These are phyloP conservation scores for Cataglyphis rosenhaueri DNA, from an alignment of 2,888 invertebrate genomes.

Conservation along the genomic window DNA sequence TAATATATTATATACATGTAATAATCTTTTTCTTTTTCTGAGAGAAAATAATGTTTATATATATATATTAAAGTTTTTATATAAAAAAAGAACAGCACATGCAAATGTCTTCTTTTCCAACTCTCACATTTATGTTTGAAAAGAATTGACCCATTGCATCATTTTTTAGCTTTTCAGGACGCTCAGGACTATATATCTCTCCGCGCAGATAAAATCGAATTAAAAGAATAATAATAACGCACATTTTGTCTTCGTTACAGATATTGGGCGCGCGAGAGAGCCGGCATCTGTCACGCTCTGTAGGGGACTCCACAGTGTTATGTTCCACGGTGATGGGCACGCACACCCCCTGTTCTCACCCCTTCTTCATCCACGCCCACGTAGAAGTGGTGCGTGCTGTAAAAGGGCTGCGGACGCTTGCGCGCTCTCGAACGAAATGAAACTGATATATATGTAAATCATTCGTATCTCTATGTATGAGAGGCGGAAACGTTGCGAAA, in stretches of 20 bases:
- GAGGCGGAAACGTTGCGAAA: slow-evolving; percentile 66
- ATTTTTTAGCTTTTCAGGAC: neutral
- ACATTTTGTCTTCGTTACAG: slow-evolving; percentile 66
- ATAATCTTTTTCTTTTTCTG: neutral
- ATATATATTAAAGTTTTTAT: neutral
- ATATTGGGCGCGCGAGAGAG: slow-evolving; percentile 55
- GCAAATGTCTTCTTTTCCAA: neutral
- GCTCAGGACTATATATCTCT: neutral
- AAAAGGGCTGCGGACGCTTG: slow-evolving; percentile 54
- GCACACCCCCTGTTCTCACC: slow-evolving; percentile 16
- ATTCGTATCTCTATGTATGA: slow-evolving; percentile 77
- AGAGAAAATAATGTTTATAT: neutral
- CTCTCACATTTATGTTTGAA: neutral
- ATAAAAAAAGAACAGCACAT: neutral
- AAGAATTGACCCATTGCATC: slow-evolving; percentile 3
- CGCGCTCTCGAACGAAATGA: slow-evolving; percentile 71
- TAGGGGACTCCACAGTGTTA: slow-evolving; percentile 37
- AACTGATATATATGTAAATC: slow-evolving; percentile 80
- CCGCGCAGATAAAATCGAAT: slow-evolving; percentile 65
- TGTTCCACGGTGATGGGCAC: slow-evolving; percentile 9
- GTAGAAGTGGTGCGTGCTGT: slow-evolving; percentile 56
- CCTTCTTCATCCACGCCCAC: slow-evolving; percentile 24
- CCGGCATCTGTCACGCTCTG: slow-evolving; percentile 73
- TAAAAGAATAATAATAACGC: slow-evolving; percentile 67
- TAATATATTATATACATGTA: neutral